Evolutionary conservation across 1,140 invertebrate species (phyloP).

Genomic region (Plutomurus gul): DNA sequence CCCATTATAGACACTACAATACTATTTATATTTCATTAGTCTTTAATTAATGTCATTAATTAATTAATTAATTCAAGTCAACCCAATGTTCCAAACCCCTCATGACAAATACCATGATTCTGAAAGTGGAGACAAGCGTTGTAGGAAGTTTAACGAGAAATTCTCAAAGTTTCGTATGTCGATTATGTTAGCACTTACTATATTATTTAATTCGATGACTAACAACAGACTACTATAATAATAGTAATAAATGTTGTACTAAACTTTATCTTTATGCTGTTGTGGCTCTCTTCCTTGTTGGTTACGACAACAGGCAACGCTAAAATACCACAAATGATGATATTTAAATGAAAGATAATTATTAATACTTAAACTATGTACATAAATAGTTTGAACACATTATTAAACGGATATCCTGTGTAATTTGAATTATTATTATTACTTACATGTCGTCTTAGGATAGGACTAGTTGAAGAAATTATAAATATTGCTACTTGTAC

Average conservation of each 20-base stretch:
- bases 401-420: no score
- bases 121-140: no score
- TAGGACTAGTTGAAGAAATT: background rate
- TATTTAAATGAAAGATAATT: no score
- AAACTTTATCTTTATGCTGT: background rate
- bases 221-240: background rate
- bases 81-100: slow-evolving; percentile 15
- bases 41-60: background rate
- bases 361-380: background rate
- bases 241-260: background rate
- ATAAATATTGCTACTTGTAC: background rate
- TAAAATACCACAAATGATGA: background rate
- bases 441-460: no score
- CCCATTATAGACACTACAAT: no score
- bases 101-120: slow-evolving; percentile 24
- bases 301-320: background rate
- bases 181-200: background rate
- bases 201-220: background rate
- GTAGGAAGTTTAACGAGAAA: background rate
- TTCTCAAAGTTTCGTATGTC: background rate
- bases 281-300: background rate
- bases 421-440: no score
- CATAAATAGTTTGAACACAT: background rate
- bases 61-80: slow-evolving; percentile 17
- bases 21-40: background rate